Conservation (phyloP, 2,113 vertebrate genomes). For the Epinephelus moara region DNA sequence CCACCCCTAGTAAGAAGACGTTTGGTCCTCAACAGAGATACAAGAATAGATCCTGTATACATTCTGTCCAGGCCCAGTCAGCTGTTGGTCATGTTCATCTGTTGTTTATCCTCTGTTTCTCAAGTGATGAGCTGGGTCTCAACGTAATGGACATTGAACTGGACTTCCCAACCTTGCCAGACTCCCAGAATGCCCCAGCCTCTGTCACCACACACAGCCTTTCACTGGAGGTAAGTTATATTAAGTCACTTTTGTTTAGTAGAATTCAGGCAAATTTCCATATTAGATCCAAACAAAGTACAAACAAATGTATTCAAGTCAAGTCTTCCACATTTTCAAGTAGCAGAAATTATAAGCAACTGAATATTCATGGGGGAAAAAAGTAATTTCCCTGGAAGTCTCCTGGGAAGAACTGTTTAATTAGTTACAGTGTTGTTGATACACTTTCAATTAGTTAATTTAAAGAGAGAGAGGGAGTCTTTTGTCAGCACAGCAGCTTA, state of each 20-base stretch:
- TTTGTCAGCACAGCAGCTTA: no score
- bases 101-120: neutral
- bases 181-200: constrained; percentile 58
- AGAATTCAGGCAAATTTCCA: neutral
- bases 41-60: neutral
- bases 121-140: constrained; percentile 88
- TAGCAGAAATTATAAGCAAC: neutral
- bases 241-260: neutral
- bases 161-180: constrained; percentile 82
- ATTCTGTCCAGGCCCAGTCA: neutral
- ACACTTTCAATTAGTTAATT: no score
- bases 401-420: no score
- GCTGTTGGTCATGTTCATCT: neutral
- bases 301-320: neutral
- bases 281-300: neutral
- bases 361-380: no score
- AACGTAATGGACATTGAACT: constrained; percentile 92
- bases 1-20: constrained; percentile 74
- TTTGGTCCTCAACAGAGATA: no score
- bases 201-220: constrained; percentile 1
- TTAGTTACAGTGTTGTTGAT: no score
- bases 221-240: constrained; percentile 63
- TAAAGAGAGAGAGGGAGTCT: no score
- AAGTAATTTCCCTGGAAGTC: no score
- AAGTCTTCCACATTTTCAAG: neutral